Conservation (phyloP, 1,140 invertebrate species). For the Lethrus apterus region DNA sequence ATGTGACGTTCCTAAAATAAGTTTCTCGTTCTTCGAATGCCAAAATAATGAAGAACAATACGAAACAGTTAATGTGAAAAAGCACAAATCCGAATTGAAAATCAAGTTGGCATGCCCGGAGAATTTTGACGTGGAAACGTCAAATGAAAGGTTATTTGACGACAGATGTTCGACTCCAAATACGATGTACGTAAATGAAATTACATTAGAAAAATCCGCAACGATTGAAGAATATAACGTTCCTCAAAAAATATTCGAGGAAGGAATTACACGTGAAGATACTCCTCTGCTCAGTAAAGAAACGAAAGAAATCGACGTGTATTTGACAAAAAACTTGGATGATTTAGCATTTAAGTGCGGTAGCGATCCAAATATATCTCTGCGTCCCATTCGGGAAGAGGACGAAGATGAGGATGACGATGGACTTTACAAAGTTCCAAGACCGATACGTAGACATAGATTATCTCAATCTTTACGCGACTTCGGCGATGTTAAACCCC, state of each 20-base stretch:
- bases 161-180: constrained; percentile 9
- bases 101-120: constrained; percentile 3
- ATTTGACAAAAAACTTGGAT: constrained; percentile 17
- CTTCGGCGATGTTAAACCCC: constrained; percentile 28
- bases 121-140: constrained; percentile 4
- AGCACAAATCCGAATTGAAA: constrained; percentile 7
- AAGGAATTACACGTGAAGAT: constrained; percentile 1
- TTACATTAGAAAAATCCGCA: constrained; percentile 8
- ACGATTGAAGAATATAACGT: constrained; percentile 11
- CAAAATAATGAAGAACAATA: constrained; percentile 10
- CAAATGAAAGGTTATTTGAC: not conserved
- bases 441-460: constrained; percentile 21
- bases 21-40: constrained; percentile 37
- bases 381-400: constrained; percentile 9
- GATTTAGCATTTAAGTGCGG: constrained; percentile 27
- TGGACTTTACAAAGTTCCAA: constrained; percentile 36
- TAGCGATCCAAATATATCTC: constrained; percentile 33
- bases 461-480: constrained; percentile 36
- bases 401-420: constrained; percentile 26
- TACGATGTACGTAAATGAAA: no score
- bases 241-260: not conserved
- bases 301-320: constrained; percentile 10
- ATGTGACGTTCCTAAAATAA: constrained; percentile 38
- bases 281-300: constrained; percentile 2
- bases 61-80: constrained; percentile 10